Conservation (phyloP, 2,113 vertebrate genomes). For the Clarias magur region DNA sequence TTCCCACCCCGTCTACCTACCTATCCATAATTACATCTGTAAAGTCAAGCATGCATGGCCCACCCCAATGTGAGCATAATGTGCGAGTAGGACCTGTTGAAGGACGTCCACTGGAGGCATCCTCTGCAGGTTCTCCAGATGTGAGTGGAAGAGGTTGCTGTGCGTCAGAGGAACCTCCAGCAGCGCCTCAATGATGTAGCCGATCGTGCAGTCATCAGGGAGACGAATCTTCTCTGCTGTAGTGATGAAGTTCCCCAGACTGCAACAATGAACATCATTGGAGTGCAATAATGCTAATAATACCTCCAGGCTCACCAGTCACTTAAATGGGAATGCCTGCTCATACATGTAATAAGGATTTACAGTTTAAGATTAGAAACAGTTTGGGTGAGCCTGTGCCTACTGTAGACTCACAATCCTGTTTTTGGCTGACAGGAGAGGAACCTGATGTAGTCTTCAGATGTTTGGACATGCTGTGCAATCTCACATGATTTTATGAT, state of each 20-base stretch:
- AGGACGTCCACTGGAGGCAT: conserved; percentile 75
- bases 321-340: not conserved
- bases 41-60: not conserved
- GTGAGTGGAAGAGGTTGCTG: conserved; percentile 89
- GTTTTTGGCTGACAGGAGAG: not conserved
- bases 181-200: conserved; percentile 94
- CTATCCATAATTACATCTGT: not conserved
- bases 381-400: not conserved
- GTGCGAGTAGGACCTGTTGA: conserved; percentile 75
- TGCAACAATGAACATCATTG: conserved; percentile 53
- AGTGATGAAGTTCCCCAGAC: conserved; percentile 95
- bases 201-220: conserved; percentile 93
- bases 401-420: not conserved
- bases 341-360: not conserved
- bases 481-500: no score
- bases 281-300: not conserved
- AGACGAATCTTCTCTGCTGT: conserved; percentile 93
- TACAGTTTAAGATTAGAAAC: not conserved
- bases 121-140: conserved; percentile 89
- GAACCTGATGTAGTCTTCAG: not conserved
- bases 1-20: not conserved
- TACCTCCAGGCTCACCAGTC: not conserved
- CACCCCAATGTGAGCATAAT: no score
- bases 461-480: not conserved
- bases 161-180: conserved; percentile 85